Evolutionary conservation across 2,113 vertebrate genomes (phyloP).

Genomic region (Passer montanus): DNA sequence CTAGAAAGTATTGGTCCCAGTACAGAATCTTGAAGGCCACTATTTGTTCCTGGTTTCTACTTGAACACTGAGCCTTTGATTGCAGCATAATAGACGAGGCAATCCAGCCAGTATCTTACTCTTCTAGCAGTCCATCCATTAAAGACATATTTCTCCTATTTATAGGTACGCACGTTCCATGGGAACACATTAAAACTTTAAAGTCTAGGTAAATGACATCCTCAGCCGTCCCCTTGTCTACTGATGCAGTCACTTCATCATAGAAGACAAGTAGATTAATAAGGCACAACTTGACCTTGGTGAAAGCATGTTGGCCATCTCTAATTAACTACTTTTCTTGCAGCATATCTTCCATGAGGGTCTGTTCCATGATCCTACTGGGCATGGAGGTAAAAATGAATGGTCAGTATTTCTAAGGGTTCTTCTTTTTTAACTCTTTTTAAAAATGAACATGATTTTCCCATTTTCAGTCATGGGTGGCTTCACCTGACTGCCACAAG

Average conservation of each 20-base stretch:
- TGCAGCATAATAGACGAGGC: not conserved
- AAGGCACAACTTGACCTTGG: not conserved
- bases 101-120: not conserved
- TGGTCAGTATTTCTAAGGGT: not conserved
- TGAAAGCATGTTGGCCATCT: not conserved
- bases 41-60: not conserved
- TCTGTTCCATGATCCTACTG: not conserved
- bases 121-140: too few species aligned
- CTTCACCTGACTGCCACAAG: rapidly evolving
- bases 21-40: not conserved
- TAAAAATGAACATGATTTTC: not conserved
- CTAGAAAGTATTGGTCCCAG: not conserved
- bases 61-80: not conserved
- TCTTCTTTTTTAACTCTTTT: not conserved
- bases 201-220: not conserved
- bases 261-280: not conserved
- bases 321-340: not conserved
- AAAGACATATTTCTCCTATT: not conserved
- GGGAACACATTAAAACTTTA: not conserved
- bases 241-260: rapidly evolving
- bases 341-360: not conserved
- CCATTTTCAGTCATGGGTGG: not conserved
- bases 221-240: not conserved
- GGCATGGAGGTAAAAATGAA: not conserved
- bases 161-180: not conserved